Conservation (phyloP, 2,113 vertebrate genomes). For the Glaucidium brasilianum region DNA sequence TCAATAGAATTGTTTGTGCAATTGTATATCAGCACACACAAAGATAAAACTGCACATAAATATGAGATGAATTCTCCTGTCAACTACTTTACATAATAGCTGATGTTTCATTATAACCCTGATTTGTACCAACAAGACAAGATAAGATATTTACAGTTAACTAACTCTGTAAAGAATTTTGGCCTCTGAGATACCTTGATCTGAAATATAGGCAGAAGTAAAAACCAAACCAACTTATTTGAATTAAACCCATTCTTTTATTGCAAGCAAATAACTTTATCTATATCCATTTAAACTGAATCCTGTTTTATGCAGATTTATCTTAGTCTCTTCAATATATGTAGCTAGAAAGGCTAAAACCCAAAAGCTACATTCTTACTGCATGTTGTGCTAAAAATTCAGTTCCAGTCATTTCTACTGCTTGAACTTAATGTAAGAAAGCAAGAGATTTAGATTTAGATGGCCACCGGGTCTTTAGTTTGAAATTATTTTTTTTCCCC, state of each 20-base stretch:
- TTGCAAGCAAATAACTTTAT: not conserved
- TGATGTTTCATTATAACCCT: not conserved
- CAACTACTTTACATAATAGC: not conserved
- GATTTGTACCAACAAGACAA: not conserved
- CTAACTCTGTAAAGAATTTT: not conserved
- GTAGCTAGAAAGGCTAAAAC: not conserved
- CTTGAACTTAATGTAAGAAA: slow-evolving; percentile 40
- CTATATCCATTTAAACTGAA: not conserved
- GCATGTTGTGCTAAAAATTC: not conserved
- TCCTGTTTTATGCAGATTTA: not conserved
- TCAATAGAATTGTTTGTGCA: not conserved
- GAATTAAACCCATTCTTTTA: not conserved
- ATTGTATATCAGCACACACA: not conserved
- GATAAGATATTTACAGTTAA: not conserved
- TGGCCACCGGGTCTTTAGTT: not conserved
- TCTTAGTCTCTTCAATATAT: not conserved
- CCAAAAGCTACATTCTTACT: not conserved
- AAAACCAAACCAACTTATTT: not conserved
- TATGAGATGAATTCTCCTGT: not conserved
- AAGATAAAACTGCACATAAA: not conserved
- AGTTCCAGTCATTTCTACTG: not conserved
- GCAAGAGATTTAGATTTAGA: not conserved
- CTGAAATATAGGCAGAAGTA: not conserved
- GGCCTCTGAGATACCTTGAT: not conserved
- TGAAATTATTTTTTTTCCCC: not conserved